phyloP scores from a whole-genome alignment of 2,797 vertebrate species.

The Tragelaphus eurycerus region DNA sequence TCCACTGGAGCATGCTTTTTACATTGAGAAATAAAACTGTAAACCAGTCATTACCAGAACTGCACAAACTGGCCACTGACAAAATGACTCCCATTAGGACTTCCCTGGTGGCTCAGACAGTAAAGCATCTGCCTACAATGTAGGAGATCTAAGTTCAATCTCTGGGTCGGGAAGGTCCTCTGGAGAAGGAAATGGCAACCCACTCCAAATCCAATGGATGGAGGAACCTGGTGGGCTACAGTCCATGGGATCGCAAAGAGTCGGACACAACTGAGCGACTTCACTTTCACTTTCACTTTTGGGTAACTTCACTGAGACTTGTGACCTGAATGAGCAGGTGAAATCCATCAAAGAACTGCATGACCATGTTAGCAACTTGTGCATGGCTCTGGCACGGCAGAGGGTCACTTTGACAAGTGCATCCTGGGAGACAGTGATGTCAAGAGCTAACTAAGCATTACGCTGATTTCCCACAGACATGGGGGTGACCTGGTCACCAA shows the following conservation, averaged over 20 bases:
- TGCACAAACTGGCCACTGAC: not conserved
- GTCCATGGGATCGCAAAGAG: too few relatives aligned
- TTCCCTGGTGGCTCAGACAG: too few relatives aligned
- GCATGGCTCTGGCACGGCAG: not conserved
- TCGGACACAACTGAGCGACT: fast-evolving
- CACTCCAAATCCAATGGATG: too few relatives aligned
- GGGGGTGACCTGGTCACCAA: not conserved
- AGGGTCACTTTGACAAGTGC: not conserved
- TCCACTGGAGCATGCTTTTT: not conserved
- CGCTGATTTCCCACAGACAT: not conserved
- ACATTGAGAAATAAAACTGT: not conserved
- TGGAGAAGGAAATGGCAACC: too few relatives aligned
- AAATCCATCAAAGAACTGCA: not conserved
- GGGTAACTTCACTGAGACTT: not conserved
- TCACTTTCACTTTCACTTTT: not conserved
- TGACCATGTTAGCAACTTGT: not conserved
- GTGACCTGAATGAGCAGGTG: not conserved
- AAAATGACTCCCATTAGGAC: too few relatives aligned
- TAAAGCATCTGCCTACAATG: too few relatives aligned
- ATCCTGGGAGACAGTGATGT: not conserved
- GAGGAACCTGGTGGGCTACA: too few relatives aligned
- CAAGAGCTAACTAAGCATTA: not conserved
- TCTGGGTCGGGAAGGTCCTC: too few relatives aligned
- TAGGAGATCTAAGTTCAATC: too few relatives aligned
- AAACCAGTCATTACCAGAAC: not conserved